Evolutionary conservation across 2,113 vertebrate species (phyloP).

Genomic region (Lycaon pictus): DNA sequence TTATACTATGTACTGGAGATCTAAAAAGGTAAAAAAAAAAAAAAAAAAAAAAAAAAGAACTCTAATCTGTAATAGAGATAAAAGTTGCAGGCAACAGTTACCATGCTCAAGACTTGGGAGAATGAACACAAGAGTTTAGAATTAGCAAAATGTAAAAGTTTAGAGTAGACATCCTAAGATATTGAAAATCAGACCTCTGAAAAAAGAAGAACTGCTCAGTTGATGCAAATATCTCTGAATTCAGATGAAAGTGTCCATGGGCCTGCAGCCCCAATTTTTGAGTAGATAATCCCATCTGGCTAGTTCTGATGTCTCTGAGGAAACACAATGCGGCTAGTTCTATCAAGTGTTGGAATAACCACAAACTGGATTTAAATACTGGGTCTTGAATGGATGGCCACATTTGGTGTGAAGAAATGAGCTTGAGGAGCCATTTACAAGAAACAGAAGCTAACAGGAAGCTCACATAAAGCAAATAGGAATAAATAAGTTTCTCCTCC

Average conservation of each 20-base stretch:
- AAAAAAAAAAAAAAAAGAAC: neutral
- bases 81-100: neutral
- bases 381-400: neutral
- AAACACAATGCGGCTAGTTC: neutral
- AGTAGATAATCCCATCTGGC: neutral
- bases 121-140: neutral
- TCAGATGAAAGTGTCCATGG: neutral
- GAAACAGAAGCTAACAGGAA: neutral
- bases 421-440: neutral
- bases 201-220: neutral
- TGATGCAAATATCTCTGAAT: neutral
- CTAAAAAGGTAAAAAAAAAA: neutral
- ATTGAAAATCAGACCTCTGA: neutral
- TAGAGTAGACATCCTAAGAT: neutral
- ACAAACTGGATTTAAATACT: neutral
- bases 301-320: neutral
- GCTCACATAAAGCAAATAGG: neutral
- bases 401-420: neutral
- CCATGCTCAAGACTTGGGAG: neutral
- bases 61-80: neutral
- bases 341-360: slow-evolving; percentile 3
- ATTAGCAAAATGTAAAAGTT: neutral
- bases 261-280: neutral
- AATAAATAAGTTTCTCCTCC: neutral
- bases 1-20: neutral